Evolutionary conservation across 2,888 invertebrate genomes (phyloP), one percentile per base, ranked within the genome.

Genomic region (Pseudolycoriella hygida): DNA sequence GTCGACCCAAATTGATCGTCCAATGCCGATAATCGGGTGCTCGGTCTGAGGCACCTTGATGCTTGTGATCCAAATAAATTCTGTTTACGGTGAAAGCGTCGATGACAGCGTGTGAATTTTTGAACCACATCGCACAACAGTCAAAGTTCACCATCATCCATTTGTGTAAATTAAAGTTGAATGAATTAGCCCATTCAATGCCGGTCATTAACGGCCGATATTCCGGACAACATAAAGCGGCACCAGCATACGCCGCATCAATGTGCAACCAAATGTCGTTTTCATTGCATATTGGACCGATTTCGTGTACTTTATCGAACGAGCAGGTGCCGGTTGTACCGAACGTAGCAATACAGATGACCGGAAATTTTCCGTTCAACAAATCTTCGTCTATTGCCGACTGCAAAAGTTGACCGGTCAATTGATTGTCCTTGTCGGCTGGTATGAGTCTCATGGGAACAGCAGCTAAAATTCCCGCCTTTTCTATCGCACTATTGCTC

Each of bases 101-200:
- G 6, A 86, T 78, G 44, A 96, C 70, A 53, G 80, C 73, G 53
- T 76, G 76, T 3, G 84, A 74, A 60, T 94, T 78, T 56, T 79
- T 81, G 4, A 94, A 78, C 86, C 87, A 87, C 74, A 97, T 77
- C 1, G 89, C 82, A 0, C 92, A 90, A 57, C 94, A 94, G 62
- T 98, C 97, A 51, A 94, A 96, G 60, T 87, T 92, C 3, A 92
- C 83, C 47, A 92, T 72, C 68, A 97, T 72, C 82, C 93, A 94
- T 67, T 98, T 97, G 64, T 96, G 94, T 0, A 88, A 80, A 62
- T 98, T 98, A 50, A 93, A 80, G 61, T 90, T 90, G 55, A 94
- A 80, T 0, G 94, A 94, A 59, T 92, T 85, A 0, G 79, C 86
- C 46, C 75, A 74, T 61, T 96, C 76, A 5, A 87, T 61, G 1